Base-by-base conservation (phyloP, 2,113 vertebrate genomes). In the Connochaetes taurinus region DNA sequence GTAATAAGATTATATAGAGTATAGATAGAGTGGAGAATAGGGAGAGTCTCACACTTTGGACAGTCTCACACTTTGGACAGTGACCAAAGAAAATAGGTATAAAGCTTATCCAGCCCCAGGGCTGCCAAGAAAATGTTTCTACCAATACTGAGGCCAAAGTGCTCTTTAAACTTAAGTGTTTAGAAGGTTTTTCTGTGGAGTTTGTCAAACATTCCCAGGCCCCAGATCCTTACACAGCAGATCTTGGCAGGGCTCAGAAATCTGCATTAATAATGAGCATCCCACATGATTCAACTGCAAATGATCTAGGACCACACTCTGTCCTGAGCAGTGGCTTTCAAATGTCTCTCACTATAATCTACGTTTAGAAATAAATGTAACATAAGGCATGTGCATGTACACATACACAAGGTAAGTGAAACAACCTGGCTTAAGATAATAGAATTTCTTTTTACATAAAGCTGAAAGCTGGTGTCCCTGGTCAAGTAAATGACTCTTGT, bases 51-150 rank as follows among this genome's bases (percentile, higher is more conserved):
- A 55, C 23, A 40, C 71, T 93, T 94, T 95, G 57, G 93, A 95
- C 12, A 93, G 50, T 87, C 16, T 93, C 58, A 55, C 23, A 40
- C 71, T 93, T 94, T 95, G 57, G 93, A 95, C 12, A 81, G 84
- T 57, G 50, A 92, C 95, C 96, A 98, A 97, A 92, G 60, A 93
- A 94, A 97, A 94, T 10, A 96, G 71, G n/a, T 80, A 92, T 21
- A 47, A 74, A 52, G 52, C 47, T 81, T 92, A 92, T 81, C 36
- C 33, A 90, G 88, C 19, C 67, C 57, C 13, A 7, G 55, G 33
- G 36, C 45, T 97, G 88, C 88, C 96, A 96, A 96, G 82, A 90
- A 95, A 97, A 84, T 80, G 55, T 64, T 93, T 83, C 84, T 78
- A 89, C 53, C 50, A 16, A n/a, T 50, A 60, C 60, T 47, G 50